These are phyloP conservation scores for Coregonus suidteri DNA, from an alignment of 2,797 vertebrate genomes.

Conservation along the genomic window DNA sequence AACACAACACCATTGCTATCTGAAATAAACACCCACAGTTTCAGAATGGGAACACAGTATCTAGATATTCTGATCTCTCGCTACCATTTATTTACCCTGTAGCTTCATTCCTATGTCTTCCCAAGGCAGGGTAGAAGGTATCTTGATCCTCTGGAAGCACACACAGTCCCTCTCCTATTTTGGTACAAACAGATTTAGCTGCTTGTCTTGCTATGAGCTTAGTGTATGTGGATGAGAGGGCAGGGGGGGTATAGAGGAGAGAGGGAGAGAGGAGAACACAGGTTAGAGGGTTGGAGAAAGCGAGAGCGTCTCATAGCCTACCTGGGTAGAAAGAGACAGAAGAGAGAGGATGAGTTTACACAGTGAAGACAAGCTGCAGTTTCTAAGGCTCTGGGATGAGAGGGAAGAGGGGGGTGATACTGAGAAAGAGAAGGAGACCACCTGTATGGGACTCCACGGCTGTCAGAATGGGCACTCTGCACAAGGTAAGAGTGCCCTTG, in stretches of 20 bases:
- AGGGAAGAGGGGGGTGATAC: constrained; percentile 15
- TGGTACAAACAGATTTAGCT: constrained; percentile 1
- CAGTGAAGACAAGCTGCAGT: constrained; percentile 50
- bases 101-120: neutral
- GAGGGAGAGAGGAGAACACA: neutral
- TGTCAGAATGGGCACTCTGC: constrained; percentile 22
- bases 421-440: constrained; percentile 12
- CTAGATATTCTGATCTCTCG: neutral
- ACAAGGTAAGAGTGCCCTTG: constrained; percentile 53
- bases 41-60: neutral
- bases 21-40: neutral
- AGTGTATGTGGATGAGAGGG: neutral
- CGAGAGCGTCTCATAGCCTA: neutral
- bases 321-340: neutral
- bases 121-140: neutral
- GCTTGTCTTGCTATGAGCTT: neutral
- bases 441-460: constrained; percentile 20
- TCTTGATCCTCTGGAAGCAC: neutral
- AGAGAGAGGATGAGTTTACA: constrained; percentile 50
- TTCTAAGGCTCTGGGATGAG: constrained; percentile 68
- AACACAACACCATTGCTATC: neutral
- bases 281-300: neutral
- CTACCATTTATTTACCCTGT: neutral
- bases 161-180: constrained; percentile 8
- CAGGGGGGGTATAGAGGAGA: neutral